phyloP scores from a whole-genome alignment of 2,797 vertebrate species.

The Leontocebus nigricollis region DNA sequence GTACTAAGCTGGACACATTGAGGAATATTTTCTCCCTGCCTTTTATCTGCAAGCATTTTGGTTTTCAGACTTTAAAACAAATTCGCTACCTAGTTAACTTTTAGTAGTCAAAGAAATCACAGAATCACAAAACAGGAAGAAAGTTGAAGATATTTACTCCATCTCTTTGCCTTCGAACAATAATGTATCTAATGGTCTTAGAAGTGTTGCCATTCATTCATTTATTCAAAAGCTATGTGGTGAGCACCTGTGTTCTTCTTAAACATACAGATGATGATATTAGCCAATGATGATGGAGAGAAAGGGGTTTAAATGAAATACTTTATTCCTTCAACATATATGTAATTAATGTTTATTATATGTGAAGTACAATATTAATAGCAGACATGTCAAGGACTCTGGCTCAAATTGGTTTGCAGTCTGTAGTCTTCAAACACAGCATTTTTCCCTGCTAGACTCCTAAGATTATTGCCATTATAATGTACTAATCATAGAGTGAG shows the following conservation, averaged over 20 bases:
- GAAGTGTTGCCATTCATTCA: neutral
- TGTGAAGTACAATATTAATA: neutral
- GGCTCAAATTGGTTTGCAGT: neutral
- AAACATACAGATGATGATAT: neutral
- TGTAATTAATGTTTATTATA: neutral
- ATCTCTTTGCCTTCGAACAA: neutral
- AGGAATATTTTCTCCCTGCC: neutral
- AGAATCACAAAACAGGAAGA: neutral
- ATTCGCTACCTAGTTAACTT: constrained; percentile 8
- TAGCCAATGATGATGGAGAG: neutral
- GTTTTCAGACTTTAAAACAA: constrained; percentile 23
- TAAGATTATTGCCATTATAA: neutral
- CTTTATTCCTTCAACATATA: neutral
- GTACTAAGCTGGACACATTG: neutral
- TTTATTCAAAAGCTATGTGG: neutral
- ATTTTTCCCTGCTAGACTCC: neutral
- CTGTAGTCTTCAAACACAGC: neutral
- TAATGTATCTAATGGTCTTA: neutral
- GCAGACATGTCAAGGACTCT: neutral
- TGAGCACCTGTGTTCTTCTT: neutral
- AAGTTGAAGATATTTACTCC: neutral
- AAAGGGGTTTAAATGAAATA: neutral
- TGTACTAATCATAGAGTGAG: neutral
- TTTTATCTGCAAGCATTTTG: constrained; percentile 38
- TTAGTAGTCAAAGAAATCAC: constrained; percentile 40